Conservation (phyloP, 1,140 invertebrate species). For the Hestina assimilis region DNA sequence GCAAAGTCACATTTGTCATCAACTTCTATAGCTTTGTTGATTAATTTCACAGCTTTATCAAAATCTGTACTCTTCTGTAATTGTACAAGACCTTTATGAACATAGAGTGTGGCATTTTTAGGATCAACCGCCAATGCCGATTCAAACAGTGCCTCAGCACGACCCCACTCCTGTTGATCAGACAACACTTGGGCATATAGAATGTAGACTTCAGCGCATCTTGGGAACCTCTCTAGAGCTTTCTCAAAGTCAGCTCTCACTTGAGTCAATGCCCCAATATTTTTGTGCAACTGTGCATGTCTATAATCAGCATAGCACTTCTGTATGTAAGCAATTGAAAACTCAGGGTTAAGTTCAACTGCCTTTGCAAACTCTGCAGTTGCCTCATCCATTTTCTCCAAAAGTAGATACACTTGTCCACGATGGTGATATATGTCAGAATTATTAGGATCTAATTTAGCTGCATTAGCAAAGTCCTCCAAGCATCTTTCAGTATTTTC, state of each 20-base stretch:
- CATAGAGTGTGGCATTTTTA: constrained; percentile 90
- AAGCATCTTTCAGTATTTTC: constrained; percentile 86
- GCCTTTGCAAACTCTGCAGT: constrained; percentile 90
- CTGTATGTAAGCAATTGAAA: constrained; percentile 91
- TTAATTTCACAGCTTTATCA: constrained; percentile 87
- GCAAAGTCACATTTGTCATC: constrained; percentile 96
- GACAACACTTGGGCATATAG: constrained; percentile 90
- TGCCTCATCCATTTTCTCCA: constrained; percentile 89
- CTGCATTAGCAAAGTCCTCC: constrained; percentile 87
- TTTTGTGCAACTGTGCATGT: constrained; percentile 81
- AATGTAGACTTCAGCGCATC: constrained; percentile 90
- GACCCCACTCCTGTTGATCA: constrained; percentile 89
- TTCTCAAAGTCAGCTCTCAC: constrained; percentile 86
- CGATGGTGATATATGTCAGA: constrained; percentile 89
- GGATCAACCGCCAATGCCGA: constrained; percentile 91
- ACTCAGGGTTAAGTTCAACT: constrained; percentile 88
- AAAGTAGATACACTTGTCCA: constrained; percentile 88
- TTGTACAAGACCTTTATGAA: constrained; percentile 91
- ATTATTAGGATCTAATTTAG: constrained; percentile 87
- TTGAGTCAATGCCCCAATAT: constrained; percentile 74
- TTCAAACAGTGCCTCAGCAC: constrained; percentile 89
- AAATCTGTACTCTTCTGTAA: constrained; percentile 91
- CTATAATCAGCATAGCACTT: constrained; percentile 92
- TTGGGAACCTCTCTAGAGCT: constrained; percentile 88
- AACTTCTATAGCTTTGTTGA: constrained; percentile 90